Percentiles rank a stretch among this genome's conserved stretches.
These are phyloP conservation scores for Lasioglossum baleicum DNA, from an alignment of 1,140 invertebrate species.

Conservation along the genomic window DNA sequence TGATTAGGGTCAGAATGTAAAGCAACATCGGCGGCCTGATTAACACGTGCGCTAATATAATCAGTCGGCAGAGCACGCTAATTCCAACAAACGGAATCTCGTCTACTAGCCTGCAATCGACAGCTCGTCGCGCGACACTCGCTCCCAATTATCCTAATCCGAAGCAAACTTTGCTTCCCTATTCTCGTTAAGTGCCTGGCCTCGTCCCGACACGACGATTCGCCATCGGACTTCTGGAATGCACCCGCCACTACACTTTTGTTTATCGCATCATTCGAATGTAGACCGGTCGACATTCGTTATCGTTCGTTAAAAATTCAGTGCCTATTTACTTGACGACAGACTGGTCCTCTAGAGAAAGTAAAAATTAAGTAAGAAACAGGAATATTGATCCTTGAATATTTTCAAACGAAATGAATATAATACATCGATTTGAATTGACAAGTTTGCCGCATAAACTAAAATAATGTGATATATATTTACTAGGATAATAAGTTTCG, in stretches of 20 bases:
- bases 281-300: no score
- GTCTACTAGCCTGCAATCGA: slow-evolving; percentile 47
- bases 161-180: slow-evolving; percentile 46
- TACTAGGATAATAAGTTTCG: neutral
- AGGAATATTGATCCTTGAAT: no score
- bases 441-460: no score
- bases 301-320: no score
- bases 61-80: slow-evolving; percentile 61
- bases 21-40: neutral
- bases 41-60: slow-evolving; percentile 53
- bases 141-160: slow-evolving; percentile 60
- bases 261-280: no score
- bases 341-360: no score
- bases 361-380: no score
- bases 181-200: slow-evolving; percentile 32
- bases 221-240: neutral
- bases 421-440: no score
- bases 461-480: no score
- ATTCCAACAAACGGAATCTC: slow-evolving; percentile 70
- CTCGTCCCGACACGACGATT: slow-evolving; percentile 14
- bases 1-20: neutral
- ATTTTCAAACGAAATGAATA: no score
- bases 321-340: no score
- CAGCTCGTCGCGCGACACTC: slow-evolving; percentile 53
- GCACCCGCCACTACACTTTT: no score